A percentile compares a stretch with the other conserved stretches of the same genome.
Conservation (phyloP, 1,140 invertebrate genomes). For the Plodia interpunctella region DNA sequence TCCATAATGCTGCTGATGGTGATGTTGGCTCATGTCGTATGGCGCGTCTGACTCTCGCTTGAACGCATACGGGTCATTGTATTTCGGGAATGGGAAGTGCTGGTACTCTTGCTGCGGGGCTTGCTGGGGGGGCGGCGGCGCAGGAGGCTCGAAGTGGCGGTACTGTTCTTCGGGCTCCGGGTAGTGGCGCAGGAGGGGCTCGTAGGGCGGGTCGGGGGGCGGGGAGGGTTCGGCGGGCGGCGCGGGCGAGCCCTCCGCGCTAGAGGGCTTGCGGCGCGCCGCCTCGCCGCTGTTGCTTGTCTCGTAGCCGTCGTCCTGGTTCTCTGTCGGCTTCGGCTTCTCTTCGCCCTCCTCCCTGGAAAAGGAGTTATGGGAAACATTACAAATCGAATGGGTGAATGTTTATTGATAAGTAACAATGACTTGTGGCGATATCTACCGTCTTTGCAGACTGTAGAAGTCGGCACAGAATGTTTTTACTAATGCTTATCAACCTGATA, state of each 20-base stretch:
- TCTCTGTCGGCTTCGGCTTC: slow-evolving; percentile 79
- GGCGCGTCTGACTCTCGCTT: slow-evolving; percentile 62
- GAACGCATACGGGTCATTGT: slow-evolving; percentile 55
- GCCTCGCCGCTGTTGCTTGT: slow-evolving; percentile 86
- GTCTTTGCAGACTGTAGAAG: too few relatives aligned
- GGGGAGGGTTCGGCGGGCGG: slow-evolving; percentile 30
- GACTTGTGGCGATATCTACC: too few relatives aligned
- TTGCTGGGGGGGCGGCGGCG: slow-evolving; percentile 29
- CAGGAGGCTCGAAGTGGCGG: slow-evolving; percentile 53
- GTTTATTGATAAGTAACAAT: too few relatives aligned
- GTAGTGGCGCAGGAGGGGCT: slow-evolving; percentile 47
- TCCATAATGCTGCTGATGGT: slow-evolving; percentile 37
- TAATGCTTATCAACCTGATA: too few relatives aligned
- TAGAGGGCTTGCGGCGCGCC: slow-evolving; percentile 63
- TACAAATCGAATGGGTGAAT: too few relatives aligned
- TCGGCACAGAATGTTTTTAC: too few relatives aligned
- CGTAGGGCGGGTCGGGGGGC: slow-evolving; percentile 32
- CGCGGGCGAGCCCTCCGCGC: slow-evolving; percentile 55
- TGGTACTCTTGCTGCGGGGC: slow-evolving; percentile 44
- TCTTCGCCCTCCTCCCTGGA: slow-evolving; percentile 67
- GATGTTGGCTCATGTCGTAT: slow-evolving; percentile 70
- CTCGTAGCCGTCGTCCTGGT: slow-evolving; percentile 91
- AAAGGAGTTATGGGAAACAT: slow-evolving; percentile 13
- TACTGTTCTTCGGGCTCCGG: slow-evolving; percentile 36
- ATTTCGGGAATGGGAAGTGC: slow-evolving; percentile 64